phyloP scores from a whole-genome alignment of 2,888 invertebrate species.

The Caenorhabditis sp. region DNA sequence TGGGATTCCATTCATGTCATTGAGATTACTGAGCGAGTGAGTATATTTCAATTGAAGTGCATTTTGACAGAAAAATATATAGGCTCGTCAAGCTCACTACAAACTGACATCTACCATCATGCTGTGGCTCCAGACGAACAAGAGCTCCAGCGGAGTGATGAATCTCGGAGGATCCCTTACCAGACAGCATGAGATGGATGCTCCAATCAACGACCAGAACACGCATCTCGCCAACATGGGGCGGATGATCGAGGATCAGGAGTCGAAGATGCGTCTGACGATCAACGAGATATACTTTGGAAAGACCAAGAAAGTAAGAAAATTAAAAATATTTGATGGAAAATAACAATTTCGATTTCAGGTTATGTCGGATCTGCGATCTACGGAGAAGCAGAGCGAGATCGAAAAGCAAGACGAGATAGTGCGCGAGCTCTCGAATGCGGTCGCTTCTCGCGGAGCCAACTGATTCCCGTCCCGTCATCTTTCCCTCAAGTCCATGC shows the following conservation, averaged over 20 bases:
- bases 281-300: slow-evolving; percentile 99
- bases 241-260: slow-evolving; percentile 99
- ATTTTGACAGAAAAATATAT: slow-evolving; percentile 15
- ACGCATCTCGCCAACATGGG: slow-evolving; percentile 99
- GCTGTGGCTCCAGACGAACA: slow-evolving; percentile 97
- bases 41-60: slow-evolving; percentile 3
- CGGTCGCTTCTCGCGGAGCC: slow-evolving; percentile 64
- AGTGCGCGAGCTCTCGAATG: slow-evolving; percentile 68
- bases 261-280: slow-evolving; percentile 98
- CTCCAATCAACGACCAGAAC: slow-evolving; percentile 92
- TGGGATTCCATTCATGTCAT: slow-evolving; percentile 99
- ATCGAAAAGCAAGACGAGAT: slow-evolving; percentile 69
- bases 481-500: slow-evolving; percentile 36
- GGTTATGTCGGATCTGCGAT: slow-evolving; percentile 73
- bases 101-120: slow-evolving; percentile 99
- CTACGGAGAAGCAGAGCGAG: slow-evolving; percentile 69
- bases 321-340: too few relatives aligned
- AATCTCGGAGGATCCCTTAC: slow-evolving; percentile 98
- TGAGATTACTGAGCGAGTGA: slow-evolving; percentile 88
- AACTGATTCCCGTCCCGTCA: slow-evolving; percentile 16
- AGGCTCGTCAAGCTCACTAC: slow-evolving; percentile 86
- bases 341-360: slow-evolving; percentile 20
- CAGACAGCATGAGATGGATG: slow-evolving; percentile 95
- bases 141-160: slow-evolving; percentile 96
- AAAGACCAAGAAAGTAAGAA: slow-evolving; percentile 87